These are phyloP conservation scores for Symphodus melops DNA, from an alignment of 2,113 vertebrate species.

Conservation along the genomic window DNA sequence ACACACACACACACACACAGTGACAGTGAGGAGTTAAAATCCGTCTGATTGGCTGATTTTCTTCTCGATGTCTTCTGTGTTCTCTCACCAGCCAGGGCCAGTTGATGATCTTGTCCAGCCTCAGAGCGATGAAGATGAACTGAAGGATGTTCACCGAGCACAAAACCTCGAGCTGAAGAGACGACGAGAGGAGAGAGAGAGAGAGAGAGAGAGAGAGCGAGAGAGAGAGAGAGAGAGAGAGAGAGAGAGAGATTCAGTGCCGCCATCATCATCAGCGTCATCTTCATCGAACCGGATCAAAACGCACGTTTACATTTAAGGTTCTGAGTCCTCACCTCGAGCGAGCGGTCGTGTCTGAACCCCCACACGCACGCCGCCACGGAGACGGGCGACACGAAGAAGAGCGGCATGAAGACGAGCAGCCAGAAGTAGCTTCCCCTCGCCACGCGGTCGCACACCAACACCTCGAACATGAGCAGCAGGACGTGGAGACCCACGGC, in stretches of 20 bases:
- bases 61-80: background rate
- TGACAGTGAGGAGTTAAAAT: no score
- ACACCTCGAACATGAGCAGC: conserved; percentile 96
- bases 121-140: conserved; percentile 99
- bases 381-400: conserved; percentile 97
- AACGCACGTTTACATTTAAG: no score
- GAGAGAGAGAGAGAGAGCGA: no score
- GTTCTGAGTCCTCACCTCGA: conserved; percentile 94
- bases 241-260: no score
- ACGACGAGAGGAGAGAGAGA: conserved; percentile 8
- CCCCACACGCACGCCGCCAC: conserved; percentile 99
- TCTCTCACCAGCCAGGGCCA: conserved; percentile 98
- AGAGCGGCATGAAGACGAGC: conserved; percentile 97
- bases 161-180: conserved; percentile 93
- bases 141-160: conserved; percentile 99
- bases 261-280: no score
- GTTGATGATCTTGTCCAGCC: conserved; percentile 94
- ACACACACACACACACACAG: background rate
- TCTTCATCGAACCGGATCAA: no score
- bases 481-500: conserved; percentile 97
- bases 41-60: background rate
- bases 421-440: conserved; percentile 94
- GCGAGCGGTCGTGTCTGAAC: conserved; percentile 95
- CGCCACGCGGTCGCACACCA: conserved; percentile 95
- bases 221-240: no score